Percentiles rank a stretch among this genome's conserved stretches.
These are phyloP conservation scores for Passerculus sandwichensis DNA, from an alignment of 2,797 vertebrate species.

Conservation along the genomic window DNA sequence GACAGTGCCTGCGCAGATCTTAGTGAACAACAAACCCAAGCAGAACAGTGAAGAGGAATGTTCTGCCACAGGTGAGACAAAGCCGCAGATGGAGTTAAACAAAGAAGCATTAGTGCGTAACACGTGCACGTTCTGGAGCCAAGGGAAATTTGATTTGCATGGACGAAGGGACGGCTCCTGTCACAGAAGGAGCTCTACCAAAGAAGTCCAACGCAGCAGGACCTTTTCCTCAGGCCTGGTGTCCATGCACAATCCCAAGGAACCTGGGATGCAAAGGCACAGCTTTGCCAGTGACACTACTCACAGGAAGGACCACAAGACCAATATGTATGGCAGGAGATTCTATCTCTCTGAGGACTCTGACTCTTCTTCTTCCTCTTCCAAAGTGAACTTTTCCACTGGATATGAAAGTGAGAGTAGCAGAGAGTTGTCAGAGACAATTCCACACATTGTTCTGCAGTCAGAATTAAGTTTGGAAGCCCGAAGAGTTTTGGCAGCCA, in stretches of 20 bases:
- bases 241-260: constrained; percentile 50
- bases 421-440: constrained; percentile 65
- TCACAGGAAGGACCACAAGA: not conserved
- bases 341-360: constrained; percentile 14
- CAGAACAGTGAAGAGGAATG: constrained; percentile 63
- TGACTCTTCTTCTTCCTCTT: constrained; percentile 49
- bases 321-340: not conserved
- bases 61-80: not conserved
- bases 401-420: constrained; percentile 50
- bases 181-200: constrained; percentile 65
- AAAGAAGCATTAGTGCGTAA: constrained; percentile 71
- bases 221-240: constrained; percentile 81
- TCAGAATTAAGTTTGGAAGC: constrained; percentile 81
- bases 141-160: constrained; percentile 69
- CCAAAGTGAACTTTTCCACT: constrained; percentile 53
- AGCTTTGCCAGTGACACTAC: not conserved
- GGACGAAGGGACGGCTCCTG: constrained; percentile 56
- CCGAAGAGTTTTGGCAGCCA: constrained; percentile 85
- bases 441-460: constrained; percentile 78
- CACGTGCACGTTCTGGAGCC: constrained; percentile 81
- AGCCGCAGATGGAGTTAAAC: constrained; percentile 56
- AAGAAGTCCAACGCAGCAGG: constrained; percentile 80
- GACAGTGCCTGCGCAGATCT: constrained; percentile 66
- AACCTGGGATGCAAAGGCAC: constrained; percentile 27
- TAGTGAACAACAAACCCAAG: constrained; percentile 57